These are phyloP conservation scores for Pachypanchax playfairii DNA, from an alignment of 2,113 vertebrate genomes.

Conservation along the genomic window DNA sequence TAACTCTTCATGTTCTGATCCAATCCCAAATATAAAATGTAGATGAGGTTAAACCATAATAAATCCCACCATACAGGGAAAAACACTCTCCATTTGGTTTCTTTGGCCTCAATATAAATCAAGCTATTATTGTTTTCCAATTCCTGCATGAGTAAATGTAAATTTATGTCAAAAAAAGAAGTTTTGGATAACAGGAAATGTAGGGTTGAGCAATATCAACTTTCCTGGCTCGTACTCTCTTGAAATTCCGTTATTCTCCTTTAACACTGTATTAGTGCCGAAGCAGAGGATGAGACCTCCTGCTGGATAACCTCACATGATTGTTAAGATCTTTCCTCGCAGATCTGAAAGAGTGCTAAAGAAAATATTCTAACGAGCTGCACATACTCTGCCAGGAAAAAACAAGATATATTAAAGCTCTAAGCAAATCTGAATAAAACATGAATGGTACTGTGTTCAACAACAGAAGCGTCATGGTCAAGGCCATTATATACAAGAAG, in stretches of 20 bases:
- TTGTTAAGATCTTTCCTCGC: constrained; percentile 30
- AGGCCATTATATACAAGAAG: neutral
- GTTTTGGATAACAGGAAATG: neutral
- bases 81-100: neutral
- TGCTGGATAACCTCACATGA: constrained; percentile 25
- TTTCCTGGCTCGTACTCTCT: neutral
- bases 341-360: constrained; percentile 17
- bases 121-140: neutral
- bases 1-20: constrained; percentile 27
- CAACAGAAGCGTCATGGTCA: neutral
- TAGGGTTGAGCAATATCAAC: neutral
- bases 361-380: constrained; percentile 19
- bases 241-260: constrained; percentile 1
- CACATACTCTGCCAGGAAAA: constrained; percentile 14
- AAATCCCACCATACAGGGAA: constrained; percentile 1
- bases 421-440: constrained; percentile 5
- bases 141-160: neutral
- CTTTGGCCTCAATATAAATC: neutral
- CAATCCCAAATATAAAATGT: constrained; percentile 41
- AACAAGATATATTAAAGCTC: neutral
- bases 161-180: constrained; percentile 12
- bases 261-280: constrained; percentile 13
- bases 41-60: constrained; percentile 39
- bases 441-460: constrained; percentile 8
- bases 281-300: constrained; percentile 18